Percentiles rank a stretch among this genome's conserved stretches.
phyloP scores from a whole-genome alignment of 2,113 vertebrate species.

The Nesogale talazaci region DNA sequence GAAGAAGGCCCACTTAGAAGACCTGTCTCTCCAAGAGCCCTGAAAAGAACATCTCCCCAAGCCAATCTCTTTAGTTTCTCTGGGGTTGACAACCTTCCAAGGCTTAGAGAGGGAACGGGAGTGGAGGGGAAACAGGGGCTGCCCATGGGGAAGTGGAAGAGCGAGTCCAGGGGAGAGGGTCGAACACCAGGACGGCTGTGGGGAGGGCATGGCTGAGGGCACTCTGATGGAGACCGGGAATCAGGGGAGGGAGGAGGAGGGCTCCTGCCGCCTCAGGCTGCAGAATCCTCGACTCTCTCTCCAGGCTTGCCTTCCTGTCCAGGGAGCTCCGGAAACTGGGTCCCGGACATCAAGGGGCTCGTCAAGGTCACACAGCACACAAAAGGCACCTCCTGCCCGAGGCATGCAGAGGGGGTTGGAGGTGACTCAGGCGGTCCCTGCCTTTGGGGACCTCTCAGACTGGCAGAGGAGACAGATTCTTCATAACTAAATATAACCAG shows the following conservation, averaged over 20 bases:
- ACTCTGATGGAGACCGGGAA: too few relatives aligned
- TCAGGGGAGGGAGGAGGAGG: too few relatives aligned
- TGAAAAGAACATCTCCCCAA: neutral
- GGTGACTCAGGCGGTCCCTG: neutral
- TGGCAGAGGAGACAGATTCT: constrained; percentile 49
- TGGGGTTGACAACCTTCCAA: neutral
- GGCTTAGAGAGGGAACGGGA: neutral
- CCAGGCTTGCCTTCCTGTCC: neutral
- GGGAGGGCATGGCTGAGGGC: neutral
- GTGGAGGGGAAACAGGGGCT: neutral
- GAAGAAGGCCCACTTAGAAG: neutral
- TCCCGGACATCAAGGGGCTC: neutral
- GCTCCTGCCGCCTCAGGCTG: neutral
- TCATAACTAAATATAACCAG: constrained; percentile 55
- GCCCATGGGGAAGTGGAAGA: too few relatives aligned
- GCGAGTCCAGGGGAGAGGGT: neutral
- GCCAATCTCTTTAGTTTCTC: neutral
- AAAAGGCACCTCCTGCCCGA: neutral
- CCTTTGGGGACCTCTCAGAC: constrained; percentile 39
- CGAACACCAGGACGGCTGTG: neutral
- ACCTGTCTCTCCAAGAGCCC: neutral
- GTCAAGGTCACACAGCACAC: neutral
- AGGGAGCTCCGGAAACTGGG: neutral
- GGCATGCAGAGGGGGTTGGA: neutral
- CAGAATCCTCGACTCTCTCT: neutral